Percentiles rank a stretch among this genome's conserved stretches.
Evolutionary conservation across 1,140 invertebrate species (phyloP).

Genomic region (Philotrypesis tridentata): DNA sequence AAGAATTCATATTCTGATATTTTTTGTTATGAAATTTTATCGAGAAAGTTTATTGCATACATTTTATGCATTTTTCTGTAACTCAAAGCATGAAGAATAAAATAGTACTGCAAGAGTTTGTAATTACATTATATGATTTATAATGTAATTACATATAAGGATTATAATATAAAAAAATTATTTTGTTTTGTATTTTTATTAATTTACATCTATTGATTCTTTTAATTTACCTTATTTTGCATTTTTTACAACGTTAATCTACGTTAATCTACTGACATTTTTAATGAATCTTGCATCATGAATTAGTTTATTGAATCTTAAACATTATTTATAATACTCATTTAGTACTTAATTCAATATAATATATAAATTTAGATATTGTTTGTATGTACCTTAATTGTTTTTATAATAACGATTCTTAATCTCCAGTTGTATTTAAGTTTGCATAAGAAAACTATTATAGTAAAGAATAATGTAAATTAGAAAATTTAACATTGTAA

Average conservation of each 20-base stretch:
- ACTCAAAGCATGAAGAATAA: not conserved
- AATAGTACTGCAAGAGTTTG: not conserved
- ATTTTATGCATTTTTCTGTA: conserved; percentile 12
- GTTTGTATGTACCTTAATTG: not conserved
- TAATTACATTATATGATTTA: not conserved
- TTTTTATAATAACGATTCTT: conserved; percentile 7
- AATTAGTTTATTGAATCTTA: not conserved
- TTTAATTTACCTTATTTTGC: not conserved
- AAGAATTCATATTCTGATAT: not conserved
- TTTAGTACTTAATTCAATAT: not conserved
- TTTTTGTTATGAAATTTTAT: conserved; percentile 17
- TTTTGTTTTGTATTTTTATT: no score
- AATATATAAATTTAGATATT: conserved; percentile 3
- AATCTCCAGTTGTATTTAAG: not conserved
- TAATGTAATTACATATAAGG: not conserved
- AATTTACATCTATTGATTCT: not conserved
- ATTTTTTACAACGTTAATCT: not conserved
- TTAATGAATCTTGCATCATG: not conserved
- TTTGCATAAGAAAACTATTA: not conserved
- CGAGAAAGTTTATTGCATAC: no score
- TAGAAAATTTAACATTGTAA: not conserved
- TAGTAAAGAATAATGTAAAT: not conserved
- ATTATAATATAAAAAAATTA: no score
- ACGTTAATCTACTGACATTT: no score
- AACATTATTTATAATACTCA: not conserved